Evolutionary conservation across 2,113 vertebrate species (phyloP), one percentile per base, ranked within the genome.

Genomic region (Ellobius talpinus): DNA sequence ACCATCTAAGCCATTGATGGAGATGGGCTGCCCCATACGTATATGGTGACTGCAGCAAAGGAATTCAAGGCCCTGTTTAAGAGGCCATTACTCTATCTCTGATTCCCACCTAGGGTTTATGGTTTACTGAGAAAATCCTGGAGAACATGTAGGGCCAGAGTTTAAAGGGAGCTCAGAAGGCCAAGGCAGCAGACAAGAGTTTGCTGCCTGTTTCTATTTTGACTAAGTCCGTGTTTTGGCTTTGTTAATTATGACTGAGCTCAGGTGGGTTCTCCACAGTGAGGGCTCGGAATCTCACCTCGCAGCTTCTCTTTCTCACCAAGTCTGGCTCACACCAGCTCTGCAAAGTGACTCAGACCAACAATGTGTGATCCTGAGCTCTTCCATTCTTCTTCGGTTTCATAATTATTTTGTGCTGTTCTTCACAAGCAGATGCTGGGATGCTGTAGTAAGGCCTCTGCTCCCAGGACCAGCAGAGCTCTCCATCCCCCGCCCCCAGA

Each of bases 121-220:
- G 65, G 42, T 87, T 96, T 97, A 92, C 93, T 12, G 55, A 78
- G 70, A 95, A 98, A 97, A 96, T 85, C 95, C 88, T 89, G 94
- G 94, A 97, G 95, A 97, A 85, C 91, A 50, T 0, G 0, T 23
- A 96, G 66, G 89, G 73, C 72, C 89, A 78, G 6, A 95, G 95
- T 97, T 98, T 90, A 97, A 93, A 97, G 84, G 45, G 61, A 89
- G 96, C 47, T 63, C 76, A 29, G 93, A 97, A 63, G 31, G 70
- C 86, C 50, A 89, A 73, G 89, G 86, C n/a, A 76, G 72, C 76
- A 96, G 68, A n/a, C 94, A 33, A 81, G 66, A 88, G 85, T 63
- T 58, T 94, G 36, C 79, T 86, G 0, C 33, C 26, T 72, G 70
- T 55, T 70, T 90, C 94, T 61, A 89, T 97, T 98, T 95, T 36